These are phyloP conservation scores for Glaucidium brasilianum DNA, from an alignment of 2,113 vertebrate species.

Conservation along the genomic window DNA sequence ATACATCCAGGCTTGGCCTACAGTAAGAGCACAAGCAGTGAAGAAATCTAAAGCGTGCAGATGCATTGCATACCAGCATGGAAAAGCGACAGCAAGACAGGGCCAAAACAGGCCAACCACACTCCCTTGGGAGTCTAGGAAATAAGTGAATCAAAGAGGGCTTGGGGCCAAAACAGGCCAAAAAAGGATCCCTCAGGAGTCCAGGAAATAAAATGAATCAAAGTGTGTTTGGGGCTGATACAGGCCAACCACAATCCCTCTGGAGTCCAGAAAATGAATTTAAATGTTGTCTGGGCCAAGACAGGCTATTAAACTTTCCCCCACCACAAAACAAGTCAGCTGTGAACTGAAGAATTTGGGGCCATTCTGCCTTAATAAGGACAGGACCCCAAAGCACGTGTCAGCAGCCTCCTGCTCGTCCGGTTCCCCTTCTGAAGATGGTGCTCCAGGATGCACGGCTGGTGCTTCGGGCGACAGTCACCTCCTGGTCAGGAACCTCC, in stretches of 20 bases:
- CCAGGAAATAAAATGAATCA: slow-evolving; percentile 61
- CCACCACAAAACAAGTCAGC: neutral
- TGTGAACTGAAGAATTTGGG: neutral
- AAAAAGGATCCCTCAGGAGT: slow-evolving; percentile 40
- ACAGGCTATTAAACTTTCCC: slow-evolving; percentile 31
- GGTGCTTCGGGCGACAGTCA: neutral
- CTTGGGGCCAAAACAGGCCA: slow-evolving; percentile 45
- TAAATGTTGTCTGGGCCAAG: slow-evolving; percentile 34
- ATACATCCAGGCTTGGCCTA: slow-evolving; percentile 16
- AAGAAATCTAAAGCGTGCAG: slow-evolving; percentile 43
- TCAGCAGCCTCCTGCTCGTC: neutral
- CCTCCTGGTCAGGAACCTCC: neutral
- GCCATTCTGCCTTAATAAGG: neutral
- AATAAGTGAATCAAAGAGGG: slow-evolving; percentile 64
- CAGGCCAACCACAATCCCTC: slow-evolving; percentile 64
- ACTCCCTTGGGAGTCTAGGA: slow-evolving; percentile 49
- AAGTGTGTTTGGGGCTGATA: slow-evolving; percentile 56
- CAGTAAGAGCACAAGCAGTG: neutral
- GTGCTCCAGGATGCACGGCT: neutral
- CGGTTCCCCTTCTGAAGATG: neutral
- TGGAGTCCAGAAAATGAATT: slow-evolving; percentile 49
- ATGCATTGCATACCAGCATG: slow-evolving; percentile 44
- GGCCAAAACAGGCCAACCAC: slow-evolving; percentile 60
- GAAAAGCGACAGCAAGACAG: slow-evolving; percentile 39
- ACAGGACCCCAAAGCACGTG: neutral